phyloP scores from a whole-genome alignment of 2,888 invertebrate genomes.

The Thecophora atra region DNA sequence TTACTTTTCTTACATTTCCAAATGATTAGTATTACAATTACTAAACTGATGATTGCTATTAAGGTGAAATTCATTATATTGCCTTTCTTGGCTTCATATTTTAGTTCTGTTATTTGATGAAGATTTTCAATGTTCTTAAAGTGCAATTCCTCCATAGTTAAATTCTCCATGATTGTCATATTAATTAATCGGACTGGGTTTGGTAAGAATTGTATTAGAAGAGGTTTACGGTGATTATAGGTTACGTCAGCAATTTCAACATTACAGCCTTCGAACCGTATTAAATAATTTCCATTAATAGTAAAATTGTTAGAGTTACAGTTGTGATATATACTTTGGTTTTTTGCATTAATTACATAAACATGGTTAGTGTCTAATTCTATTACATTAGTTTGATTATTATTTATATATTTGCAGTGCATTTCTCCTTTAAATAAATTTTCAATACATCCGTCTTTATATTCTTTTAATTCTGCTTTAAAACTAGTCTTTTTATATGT shows the following conservation, averaged over 20 bases:
- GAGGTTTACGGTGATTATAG: conserved; percentile 24
- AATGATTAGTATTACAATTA: neutral
- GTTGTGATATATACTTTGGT: conserved; percentile 27
- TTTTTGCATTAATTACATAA: conserved; percentile 23
- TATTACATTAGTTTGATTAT: conserved; percentile 22
- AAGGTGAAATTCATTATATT: conserved; percentile 21
- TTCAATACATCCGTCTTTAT: conserved; percentile 23
- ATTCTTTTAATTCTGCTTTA: conserved; percentile 9
- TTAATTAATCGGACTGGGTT: conserved; percentile 25
- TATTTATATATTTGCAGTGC: conserved; percentile 26
- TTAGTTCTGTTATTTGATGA: conserved; percentile 24
- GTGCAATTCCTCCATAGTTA: conserved; percentile 22
- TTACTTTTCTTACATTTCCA: conserved; percentile 11
- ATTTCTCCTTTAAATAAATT: neutral
- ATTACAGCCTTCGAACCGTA: conserved; percentile 22
- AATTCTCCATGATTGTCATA: conserved; percentile 23
- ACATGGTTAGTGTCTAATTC: conserved; percentile 26
- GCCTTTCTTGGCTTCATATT: conserved; percentile 26
- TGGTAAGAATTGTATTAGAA: conserved; percentile 23
- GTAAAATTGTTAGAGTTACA: conserved; percentile 25
- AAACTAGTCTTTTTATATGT: conserved; percentile 5
- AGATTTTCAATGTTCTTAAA: conserved; percentile 17
- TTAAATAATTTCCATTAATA: conserved; percentile 28
- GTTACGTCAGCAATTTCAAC: conserved; percentile 23
- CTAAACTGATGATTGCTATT: conserved; percentile 9